These are phyloP conservation scores for Microcebus ravelobensis DNA, from an alignment of 2,113 vertebrate species.

Conservation along the genomic window DNA sequence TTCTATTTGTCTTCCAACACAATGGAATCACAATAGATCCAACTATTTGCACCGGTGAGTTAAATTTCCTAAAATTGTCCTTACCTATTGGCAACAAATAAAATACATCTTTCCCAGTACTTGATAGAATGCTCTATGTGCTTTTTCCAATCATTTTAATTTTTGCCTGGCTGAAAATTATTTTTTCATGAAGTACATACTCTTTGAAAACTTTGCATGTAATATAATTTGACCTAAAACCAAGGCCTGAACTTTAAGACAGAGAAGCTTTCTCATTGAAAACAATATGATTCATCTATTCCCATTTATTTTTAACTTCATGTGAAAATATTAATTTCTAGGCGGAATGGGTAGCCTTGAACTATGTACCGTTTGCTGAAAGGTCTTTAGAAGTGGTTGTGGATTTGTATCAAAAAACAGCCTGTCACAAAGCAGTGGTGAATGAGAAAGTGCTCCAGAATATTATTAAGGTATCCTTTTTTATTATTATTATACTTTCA, in stretches of 20 bases:
- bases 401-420: slow-evolving; percentile 98
- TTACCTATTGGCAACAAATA: slow-evolving; percentile 83
- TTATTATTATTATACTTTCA: slow-evolving; percentile 15
- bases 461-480: slow-evolving; percentile 94
- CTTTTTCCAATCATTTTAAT: slow-evolving; percentile 67
- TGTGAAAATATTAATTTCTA: slow-evolving; percentile 84
- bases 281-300: slow-evolving; percentile 32
- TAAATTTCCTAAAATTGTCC: slow-evolving; percentile 89
- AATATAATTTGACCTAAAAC: slow-evolving; percentile 74
- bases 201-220: slow-evolving; percentile 84
- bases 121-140: slow-evolving; percentile 75
- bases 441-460: slow-evolving; percentile 96
- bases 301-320: slow-evolving; percentile 53
- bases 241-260: slow-evolving; percentile 67
- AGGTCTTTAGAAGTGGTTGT: slow-evolving; percentile 97
- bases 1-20: slow-evolving; percentile 94
- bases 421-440: slow-evolving; percentile 99
- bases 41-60: slow-evolving; percentile 99
- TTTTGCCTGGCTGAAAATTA: slow-evolving; percentile 79
- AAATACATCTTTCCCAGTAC: slow-evolving; percentile 79
- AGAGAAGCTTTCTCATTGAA: slow-evolving; percentile 55
- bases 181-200: slow-evolving; percentile 66
- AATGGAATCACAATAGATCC: slow-evolving; percentile 99
- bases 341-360: slow-evolving; percentile 99
- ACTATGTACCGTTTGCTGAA: slow-evolving; percentile 99